Evolutionary conservation across 2,113 vertebrate genomes (phyloP).

Genomic region (Bos indicus): DNA sequence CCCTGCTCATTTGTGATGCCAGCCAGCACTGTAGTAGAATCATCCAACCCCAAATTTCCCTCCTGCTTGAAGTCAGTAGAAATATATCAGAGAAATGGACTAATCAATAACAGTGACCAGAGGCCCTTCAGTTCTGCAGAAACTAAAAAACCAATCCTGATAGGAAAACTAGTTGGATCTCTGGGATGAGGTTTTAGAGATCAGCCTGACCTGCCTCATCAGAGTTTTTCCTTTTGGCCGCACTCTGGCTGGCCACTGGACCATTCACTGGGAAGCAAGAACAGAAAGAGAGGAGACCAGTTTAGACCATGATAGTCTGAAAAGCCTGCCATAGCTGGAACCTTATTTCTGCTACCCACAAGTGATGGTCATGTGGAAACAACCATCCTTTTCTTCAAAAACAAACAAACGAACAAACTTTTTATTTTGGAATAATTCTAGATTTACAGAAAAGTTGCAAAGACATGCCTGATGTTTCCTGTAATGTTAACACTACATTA

Average conservation of each 20-base stretch:
- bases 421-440: slow-evolving; percentile 11
- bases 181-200: not conserved
- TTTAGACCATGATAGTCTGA: not conserved
- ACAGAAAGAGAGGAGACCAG: not conserved
- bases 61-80: not conserved
- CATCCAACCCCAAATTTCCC: not conserved
- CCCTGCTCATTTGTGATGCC: not conserved
- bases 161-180: not conserved
- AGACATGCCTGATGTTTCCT: not conserved
- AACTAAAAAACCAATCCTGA: not conserved
- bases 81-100: not conserved
- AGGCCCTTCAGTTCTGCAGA: not conserved
- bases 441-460: not conserved
- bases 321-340: not conserved
- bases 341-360: not conserved
- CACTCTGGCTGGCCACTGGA: not conserved
- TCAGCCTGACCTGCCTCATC: not conserved
- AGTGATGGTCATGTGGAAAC: not conserved
- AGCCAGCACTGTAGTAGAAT: not conserved
- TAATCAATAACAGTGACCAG: not conserved
- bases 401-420: not conserved
- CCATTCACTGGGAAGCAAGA: not conserved
- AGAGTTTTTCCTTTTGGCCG: not conserved
- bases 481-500: not conserved
- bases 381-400: not conserved